Base-by-base conservation (phyloP, 2,797 vertebrate species). In the Protonibea diacanthus region DNA sequence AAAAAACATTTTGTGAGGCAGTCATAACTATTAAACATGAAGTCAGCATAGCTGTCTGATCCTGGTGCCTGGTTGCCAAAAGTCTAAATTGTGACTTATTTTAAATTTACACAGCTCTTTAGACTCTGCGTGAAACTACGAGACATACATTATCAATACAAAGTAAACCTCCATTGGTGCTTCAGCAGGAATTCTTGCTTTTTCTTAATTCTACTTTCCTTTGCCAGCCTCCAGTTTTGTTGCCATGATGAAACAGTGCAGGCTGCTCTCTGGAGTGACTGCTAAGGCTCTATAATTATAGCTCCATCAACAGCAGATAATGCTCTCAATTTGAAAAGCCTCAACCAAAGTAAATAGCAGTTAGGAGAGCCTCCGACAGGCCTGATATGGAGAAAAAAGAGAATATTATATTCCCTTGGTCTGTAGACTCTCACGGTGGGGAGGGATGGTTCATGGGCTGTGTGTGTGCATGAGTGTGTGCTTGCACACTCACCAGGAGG, bases 291-390 rank as follows among this genome's bases (percentile, higher is more conserved):
- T 75, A 44, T 82, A 88, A 89, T 86, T 88, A 89, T 48, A 79
- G 64, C 76, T 80, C 82, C 78, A 84, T 81, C 79, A 80, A 33
- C 62, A 80, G 71, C 84, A 78, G 78, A 88, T 83, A 80, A 85
- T 76, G 53, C 76, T 82, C 71, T 80, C 68, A 51, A 80, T 87
- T 86, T 78, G 45, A 79, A 85, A 89, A 85, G 67, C 61, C 60
- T 79, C 53, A 56, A 38, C 73, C 40, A 77, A 84, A 84, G 84
- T 82, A 89, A 89, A 91, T 71, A 86, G 52, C 64, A 74, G 52
- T 1, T n/a, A 82, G 70, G 63, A 71, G 58, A 60, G 63, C 14
- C 78, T 73, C 77, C 38, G 45, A 82, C 84, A 83, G 68, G 71
- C 48, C 68, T 60, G 70, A 77, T 79, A 74, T 25, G 18, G 71